Percentiles rank a stretch among this genome's conserved stretches.
phyloP scores from a whole-genome alignment of 2,113 vertebrate genomes.

The Pithys albifrons region DNA sequence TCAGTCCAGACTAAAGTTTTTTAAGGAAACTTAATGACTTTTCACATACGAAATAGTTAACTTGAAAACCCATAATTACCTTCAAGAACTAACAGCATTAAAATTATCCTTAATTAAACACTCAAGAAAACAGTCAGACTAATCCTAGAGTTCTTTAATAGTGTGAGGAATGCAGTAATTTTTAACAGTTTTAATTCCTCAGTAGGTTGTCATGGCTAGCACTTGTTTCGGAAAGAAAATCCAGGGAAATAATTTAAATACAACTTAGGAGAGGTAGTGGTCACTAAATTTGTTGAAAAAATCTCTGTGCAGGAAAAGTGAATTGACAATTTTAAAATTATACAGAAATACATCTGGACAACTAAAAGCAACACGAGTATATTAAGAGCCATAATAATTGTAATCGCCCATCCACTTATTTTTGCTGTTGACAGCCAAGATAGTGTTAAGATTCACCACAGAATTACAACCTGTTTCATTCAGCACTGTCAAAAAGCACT shows the following conservation, averaged over 20 bases:
- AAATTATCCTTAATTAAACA: background rate
- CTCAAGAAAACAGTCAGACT: background rate
- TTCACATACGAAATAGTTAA: background rate
- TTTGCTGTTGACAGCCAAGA: background rate
- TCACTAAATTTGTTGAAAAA: background rate
- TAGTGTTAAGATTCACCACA: background rate
- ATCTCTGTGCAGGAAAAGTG: background rate
- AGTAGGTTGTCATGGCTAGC: background rate
- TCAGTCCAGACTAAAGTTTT: background rate
- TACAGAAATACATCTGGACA: background rate
- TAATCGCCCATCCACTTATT: background rate
- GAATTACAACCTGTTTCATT: background rate
- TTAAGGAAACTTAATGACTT: background rate
- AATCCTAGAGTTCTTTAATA: slow-evolving; percentile 35
- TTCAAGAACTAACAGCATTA: slow-evolving; percentile 1
- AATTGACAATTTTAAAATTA: background rate
- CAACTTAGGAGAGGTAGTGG: background rate
- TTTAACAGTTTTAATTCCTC: slow-evolving; percentile 4
- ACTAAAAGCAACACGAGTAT: background rate
- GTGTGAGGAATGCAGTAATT: slow-evolving; percentile 25
- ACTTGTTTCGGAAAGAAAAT: slow-evolving; percentile 14
- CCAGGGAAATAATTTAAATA: background rate
- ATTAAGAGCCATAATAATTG: background rate
- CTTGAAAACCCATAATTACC: background rate
- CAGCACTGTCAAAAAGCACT: background rate